Evolutionary conservation across 2,797 vertebrate species (phyloP).

Genomic region (Ctenopoma kingsleyae): DNA sequence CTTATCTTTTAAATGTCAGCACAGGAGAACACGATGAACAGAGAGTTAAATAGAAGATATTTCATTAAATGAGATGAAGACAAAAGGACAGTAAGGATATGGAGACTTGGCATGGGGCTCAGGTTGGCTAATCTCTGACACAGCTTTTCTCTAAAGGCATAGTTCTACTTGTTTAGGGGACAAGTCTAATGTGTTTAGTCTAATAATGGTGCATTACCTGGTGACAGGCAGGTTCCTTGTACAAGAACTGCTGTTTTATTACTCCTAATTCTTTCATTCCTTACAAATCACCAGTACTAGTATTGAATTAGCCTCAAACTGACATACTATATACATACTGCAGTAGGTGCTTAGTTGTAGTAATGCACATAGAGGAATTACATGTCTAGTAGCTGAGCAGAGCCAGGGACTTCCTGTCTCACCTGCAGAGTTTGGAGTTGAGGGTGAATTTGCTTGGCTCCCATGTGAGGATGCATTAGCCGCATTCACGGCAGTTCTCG

Average conservation of each 20-base stretch:
- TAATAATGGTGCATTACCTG: slow-evolving; percentile 35
- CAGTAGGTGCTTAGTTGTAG: slow-evolving; percentile 30
- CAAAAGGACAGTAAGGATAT: slow-evolving; percentile 55
- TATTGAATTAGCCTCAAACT: slow-evolving; percentile 45
- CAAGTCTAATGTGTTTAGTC: slow-evolving; percentile 22
- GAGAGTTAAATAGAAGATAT: slow-evolving; percentile 43
- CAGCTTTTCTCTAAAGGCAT: slow-evolving; percentile 29
- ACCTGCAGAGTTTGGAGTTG: slow-evolving; percentile 99
- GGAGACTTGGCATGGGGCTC: slow-evolving; percentile 73
- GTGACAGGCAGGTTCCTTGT: slow-evolving; percentile 29
- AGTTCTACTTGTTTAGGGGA: slow-evolving; percentile 30
- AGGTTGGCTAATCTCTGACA: slow-evolving; percentile 64
- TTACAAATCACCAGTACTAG: slow-evolving; percentile 49
- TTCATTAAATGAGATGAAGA: slow-evolving; percentile 56
- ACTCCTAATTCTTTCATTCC: slow-evolving; percentile 30
- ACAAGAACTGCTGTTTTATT: slow-evolving; percentile 37
- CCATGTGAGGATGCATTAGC: slow-evolving; percentile 97
- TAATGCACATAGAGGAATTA: slow-evolving; percentile 67
- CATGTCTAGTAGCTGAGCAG: slow-evolving; percentile 67
- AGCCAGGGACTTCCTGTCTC: slow-evolving; percentile 84
- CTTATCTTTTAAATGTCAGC: slow-evolving; percentile 33
- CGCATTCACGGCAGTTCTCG: slow-evolving; percentile 97
- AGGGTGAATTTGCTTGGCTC: slow-evolving; percentile 99
- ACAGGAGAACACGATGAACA: slow-evolving; percentile 34
- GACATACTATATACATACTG: slow-evolving; percentile 6